Evolutionary conservation across 2,888 invertebrate genomes (phyloP).

Genomic region (Exephanes ischioxanthus): DNA sequence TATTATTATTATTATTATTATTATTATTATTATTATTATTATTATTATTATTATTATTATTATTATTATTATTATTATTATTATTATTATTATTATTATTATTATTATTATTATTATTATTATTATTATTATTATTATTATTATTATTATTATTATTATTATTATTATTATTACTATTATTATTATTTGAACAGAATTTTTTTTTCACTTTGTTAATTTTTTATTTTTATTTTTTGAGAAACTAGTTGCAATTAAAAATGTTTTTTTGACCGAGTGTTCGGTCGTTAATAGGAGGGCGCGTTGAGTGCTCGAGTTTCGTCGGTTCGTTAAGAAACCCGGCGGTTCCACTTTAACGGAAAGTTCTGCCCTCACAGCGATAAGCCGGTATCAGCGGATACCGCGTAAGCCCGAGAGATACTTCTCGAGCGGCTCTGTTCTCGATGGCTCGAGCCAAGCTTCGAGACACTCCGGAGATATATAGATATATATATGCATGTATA

Average conservation of each 20-base stretch:
- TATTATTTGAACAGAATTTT: too few relatives aligned
- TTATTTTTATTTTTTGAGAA: too few relatives aligned
- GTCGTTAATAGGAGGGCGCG: conserved; percentile 5
- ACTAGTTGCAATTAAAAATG: conserved; percentile 38
- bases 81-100: too few relatives aligned
- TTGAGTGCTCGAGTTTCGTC: background rate
- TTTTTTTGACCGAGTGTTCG: background rate
- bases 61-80: too few relatives aligned
- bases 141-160: too few relatives aligned
- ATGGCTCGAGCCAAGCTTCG: conserved; percentile 40
- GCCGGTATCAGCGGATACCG: conserved; percentile 4
- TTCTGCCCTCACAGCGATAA: background rate
- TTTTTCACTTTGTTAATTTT: too few relatives aligned
- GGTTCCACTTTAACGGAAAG: background rate
- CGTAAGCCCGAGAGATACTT: conserved; percentile 22
- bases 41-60: too few relatives aligned
- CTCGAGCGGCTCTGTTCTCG: conserved; percentile 34
- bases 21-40: too few relatives aligned
- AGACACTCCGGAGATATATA: background rate
- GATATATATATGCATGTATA: background rate
- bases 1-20: too few relatives aligned
- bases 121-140: too few relatives aligned
- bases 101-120: too few relatives aligned
- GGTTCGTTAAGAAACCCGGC: background rate
- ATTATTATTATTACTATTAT: too few relatives aligned